Conservation (phyloP, 2,888 invertebrate genomes). For the Thera obeliscata region DNA sequence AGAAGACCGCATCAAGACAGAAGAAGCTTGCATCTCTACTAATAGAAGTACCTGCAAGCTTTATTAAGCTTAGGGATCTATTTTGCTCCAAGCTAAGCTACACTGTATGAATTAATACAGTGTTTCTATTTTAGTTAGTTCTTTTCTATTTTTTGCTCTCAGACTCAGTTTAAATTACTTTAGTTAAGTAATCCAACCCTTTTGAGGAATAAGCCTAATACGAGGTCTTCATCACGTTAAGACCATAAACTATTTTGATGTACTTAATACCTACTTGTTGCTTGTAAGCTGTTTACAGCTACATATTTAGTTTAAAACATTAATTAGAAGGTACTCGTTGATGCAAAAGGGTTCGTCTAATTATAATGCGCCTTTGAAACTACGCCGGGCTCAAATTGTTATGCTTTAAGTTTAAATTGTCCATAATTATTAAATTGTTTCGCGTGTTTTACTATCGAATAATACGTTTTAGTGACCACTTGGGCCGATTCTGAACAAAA, state of each 20-base stretch:
- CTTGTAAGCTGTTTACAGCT: constrained; percentile 10
- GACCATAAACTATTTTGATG: constrained; percentile 22
- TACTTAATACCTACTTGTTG: constrained; percentile 7
- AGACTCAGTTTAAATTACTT: constrained; percentile 31
- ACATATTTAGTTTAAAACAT: background rate
- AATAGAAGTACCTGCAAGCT: no score
- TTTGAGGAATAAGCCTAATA: constrained; percentile 37
- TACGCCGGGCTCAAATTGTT: no score
- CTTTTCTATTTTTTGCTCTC: constrained; percentile 24
- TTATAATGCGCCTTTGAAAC: background rate
- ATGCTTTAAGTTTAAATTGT: no score
- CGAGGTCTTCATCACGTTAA: constrained; percentile 28
- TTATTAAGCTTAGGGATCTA: no score
- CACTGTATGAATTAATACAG: background rate
- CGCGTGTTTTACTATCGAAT: no score
- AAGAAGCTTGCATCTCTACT: no score
- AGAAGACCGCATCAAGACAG: no score
- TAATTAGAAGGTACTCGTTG: background rate
- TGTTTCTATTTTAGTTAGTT: background rate
- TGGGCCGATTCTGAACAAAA: no score
- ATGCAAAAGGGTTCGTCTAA: background rate
- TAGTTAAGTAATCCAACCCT: constrained; percentile 40
- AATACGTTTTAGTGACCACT: no score
- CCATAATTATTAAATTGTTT: no score
- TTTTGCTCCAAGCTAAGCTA: no score